Evolutionary conservation across 2,113 vertebrate genomes (phyloP).

Genomic region (Connochaetes taurinus): DNA sequence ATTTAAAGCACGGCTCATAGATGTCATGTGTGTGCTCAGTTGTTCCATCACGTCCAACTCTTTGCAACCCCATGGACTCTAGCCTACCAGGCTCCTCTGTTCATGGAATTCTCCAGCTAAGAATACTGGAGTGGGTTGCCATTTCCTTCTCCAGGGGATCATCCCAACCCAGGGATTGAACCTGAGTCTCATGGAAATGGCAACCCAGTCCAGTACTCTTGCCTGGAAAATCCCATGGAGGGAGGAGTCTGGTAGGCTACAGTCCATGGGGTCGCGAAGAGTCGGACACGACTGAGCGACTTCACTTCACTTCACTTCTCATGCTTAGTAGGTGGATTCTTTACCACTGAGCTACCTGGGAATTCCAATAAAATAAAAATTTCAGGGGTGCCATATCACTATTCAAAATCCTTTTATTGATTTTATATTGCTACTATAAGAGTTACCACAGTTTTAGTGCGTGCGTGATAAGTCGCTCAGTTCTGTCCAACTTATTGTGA

Average conservation of each 20-base stretch:
- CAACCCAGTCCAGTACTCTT: no score
- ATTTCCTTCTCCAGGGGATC: neutral
- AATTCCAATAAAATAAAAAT: neutral
- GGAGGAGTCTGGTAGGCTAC: no score
- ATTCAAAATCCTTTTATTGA: neutral
- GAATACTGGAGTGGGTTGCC: neutral
- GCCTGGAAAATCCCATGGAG: no score
- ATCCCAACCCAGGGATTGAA: neutral
- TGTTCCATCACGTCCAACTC: neutral
- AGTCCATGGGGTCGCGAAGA: no score
- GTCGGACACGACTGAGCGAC: no score
- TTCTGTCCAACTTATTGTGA: neutral
- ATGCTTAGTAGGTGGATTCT: neutral
- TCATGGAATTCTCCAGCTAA: neutral
- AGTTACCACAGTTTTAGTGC: neutral
- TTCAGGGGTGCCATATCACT: neutral
- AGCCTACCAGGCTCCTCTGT: neutral
- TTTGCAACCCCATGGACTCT: neutral
- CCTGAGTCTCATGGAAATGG: neutral
- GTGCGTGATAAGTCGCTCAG: accelerated
- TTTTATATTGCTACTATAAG: neutral
- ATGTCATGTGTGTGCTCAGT: neutral
- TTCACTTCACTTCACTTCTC: no score
- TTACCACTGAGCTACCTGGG: neutral
- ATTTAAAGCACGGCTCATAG: neutral